Conservation (phyloP, 2,797 vertebrate genomes). For the Molossus alvarezi region DNA sequence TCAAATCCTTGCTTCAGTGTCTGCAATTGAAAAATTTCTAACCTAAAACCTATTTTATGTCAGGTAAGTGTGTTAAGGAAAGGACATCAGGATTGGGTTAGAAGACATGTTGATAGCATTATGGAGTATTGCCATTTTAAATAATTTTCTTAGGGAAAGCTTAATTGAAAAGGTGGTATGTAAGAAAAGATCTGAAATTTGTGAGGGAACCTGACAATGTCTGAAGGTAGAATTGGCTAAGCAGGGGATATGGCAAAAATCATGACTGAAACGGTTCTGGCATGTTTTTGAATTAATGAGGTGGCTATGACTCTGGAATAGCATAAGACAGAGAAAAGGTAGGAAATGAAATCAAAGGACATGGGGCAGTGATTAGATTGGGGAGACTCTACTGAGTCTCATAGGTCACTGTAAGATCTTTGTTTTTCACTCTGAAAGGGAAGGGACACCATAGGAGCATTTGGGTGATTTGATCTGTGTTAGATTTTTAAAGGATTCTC, state of each 20-base stretch:
- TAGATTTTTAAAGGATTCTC: background rate
- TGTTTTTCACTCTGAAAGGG: background rate
- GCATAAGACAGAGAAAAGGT: background rate
- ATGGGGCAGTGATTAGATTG: background rate
- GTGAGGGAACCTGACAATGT: background rate
- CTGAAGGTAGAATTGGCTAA: background rate
- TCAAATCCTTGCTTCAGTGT: slow-evolving; percentile 15
- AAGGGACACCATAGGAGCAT: background rate
- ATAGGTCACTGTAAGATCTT: background rate
- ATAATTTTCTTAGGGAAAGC: background rate
- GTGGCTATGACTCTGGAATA: background rate
- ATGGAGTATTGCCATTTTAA: background rate
- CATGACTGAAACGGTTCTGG: background rate
- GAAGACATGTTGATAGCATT: background rate
- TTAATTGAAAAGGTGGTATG: background rate
- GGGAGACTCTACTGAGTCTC: background rate
- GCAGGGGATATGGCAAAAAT: background rate
- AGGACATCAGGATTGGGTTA: background rate
- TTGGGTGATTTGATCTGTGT: background rate
- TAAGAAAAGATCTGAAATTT: slow-evolving; percentile 7
- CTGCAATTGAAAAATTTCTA: background rate
- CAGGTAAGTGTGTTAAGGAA: background rate
- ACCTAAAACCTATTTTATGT: background rate
- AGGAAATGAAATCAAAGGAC: background rate
- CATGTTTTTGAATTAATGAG: background rate